Evolutionary conservation across 2,113 vertebrate species (phyloP).

Genomic region (Chionomys nivalis): DNA sequence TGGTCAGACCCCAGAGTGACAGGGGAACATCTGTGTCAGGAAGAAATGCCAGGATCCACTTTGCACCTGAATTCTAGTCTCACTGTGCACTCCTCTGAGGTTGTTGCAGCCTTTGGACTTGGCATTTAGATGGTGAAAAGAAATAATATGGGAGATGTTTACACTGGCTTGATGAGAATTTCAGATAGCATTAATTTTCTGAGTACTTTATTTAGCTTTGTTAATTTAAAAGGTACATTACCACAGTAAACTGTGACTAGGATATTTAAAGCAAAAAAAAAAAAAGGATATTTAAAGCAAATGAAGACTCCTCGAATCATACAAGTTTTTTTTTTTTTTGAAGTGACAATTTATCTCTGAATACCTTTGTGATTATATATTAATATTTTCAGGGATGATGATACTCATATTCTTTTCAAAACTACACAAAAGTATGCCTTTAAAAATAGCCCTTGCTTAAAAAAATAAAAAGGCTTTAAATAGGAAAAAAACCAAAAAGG

Average conservation of each 20-base stretch:
- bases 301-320: slow-evolving; percentile 41
- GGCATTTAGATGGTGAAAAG: slow-evolving; percentile 15
- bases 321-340: background rate
- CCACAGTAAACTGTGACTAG: slow-evolving; percentile 62
- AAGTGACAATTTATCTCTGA: slow-evolving; percentile 37
- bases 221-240: slow-evolving; percentile 72
- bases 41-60: background rate
- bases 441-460: slow-evolving; percentile 47
- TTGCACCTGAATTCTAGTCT: background rate
- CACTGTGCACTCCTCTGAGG: background rate
- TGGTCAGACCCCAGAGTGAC: background rate
- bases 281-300: slow-evolving; percentile 66
- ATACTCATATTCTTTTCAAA: slow-evolving; percentile 57
- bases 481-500: slow-evolving; percentile 13
- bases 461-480: slow-evolving; percentile 38
- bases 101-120: background rate
- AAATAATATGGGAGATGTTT: slow-evolving; percentile 51
- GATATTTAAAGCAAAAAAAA: slow-evolving; percentile 75
- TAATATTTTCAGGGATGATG: slow-evolving; percentile 57
- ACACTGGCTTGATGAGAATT: background rate
- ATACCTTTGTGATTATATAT: slow-evolving; percentile 56
- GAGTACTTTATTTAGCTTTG: slow-evolving; percentile 66
- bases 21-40: background rate
- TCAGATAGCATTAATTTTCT: slow-evolving; percentile 65
- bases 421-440: slow-evolving; percentile 13